Conservation (phyloP, 2,888 invertebrate genomes). For the Plemyria rubiginata region DNA sequence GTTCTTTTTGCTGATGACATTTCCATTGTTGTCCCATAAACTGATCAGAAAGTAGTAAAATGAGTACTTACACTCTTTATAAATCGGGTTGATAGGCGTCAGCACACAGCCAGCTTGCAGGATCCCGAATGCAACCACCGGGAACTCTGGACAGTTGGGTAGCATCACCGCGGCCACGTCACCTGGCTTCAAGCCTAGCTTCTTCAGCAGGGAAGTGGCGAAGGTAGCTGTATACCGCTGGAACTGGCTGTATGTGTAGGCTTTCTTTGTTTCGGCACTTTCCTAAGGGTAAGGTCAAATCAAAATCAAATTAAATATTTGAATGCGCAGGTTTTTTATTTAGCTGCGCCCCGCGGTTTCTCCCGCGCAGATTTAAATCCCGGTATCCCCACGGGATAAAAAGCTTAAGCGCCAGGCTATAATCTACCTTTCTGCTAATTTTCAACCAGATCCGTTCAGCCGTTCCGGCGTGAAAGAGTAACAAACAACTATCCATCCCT, state of each 20-base stretch:
- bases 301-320: no score
- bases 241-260: slow-evolving; percentile 75
- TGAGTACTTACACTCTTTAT: slow-evolving; percentile 53
- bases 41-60: neutral
- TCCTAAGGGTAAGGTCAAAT: slow-evolving; percentile 65
- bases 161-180: slow-evolving; percentile 88
- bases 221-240: slow-evolving; percentile 85
- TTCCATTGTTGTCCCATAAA: no score
- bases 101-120: slow-evolving; percentile 88
- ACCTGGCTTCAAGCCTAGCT: slow-evolving; percentile 86
- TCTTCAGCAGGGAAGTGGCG: slow-evolving; percentile 86
- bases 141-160: slow-evolving; percentile 91
- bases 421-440: no score
- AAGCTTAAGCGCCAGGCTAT: no score
- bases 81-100: slow-evolving; percentile 91
- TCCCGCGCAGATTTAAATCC: no score
- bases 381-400: no score
- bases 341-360: no score
- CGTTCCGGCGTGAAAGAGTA: no score
- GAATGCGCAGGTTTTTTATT: no score
- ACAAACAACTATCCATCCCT: no score
- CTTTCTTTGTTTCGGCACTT: slow-evolving; percentile 74
- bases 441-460: no score
- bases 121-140: slow-evolving; percentile 87
- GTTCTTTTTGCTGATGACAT: no score